These are phyloP conservation scores for Anolis carolinensis DNA, from an alignment of 2,113 vertebrate genomes.

Conservation along the genomic window DNA sequence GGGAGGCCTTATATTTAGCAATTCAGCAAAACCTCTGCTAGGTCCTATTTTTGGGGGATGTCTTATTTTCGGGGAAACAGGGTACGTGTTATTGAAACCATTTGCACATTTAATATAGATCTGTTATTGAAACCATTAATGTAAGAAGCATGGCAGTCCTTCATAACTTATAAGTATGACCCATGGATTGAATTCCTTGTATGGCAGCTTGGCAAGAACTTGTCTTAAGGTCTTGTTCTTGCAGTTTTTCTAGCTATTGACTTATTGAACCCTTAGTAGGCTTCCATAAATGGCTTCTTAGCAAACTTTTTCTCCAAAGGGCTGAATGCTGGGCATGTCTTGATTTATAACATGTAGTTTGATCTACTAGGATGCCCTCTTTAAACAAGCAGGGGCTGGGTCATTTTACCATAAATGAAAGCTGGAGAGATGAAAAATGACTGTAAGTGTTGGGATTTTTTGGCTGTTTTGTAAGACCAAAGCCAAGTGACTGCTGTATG, in stretches of 20 bases:
- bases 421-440: constrained; percentile 34
- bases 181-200: not conserved
- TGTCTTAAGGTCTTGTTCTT: not conserved
- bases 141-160: not conserved
- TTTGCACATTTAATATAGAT: not conserved
- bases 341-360: not conserved
- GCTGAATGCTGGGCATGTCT: not conserved
- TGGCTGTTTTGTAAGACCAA: constrained; percentile 27
- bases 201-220: not conserved
- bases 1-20: too few relatives aligned
- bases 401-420: constrained; percentile 18
- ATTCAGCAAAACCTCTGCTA: too few relatives aligned
- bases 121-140: not conserved
- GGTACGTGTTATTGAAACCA: too few relatives aligned
- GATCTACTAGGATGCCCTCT: not conserved
- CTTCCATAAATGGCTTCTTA: not conserved
- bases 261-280: not conserved
- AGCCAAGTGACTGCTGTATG: constrained; percentile 43
- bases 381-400: not conserved
- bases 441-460: not conserved
- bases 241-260: not conserved
- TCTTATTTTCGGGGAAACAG: too few relatives aligned
- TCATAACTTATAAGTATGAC: not conserved
- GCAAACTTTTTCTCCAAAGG: not conserved
- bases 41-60: too few relatives aligned